A percentile compares a stretch with the other conserved stretches of the same genome.
Conservation (phyloP, 1,140 invertebrate genomes). For the Doryteuthis pealeii region DNA sequence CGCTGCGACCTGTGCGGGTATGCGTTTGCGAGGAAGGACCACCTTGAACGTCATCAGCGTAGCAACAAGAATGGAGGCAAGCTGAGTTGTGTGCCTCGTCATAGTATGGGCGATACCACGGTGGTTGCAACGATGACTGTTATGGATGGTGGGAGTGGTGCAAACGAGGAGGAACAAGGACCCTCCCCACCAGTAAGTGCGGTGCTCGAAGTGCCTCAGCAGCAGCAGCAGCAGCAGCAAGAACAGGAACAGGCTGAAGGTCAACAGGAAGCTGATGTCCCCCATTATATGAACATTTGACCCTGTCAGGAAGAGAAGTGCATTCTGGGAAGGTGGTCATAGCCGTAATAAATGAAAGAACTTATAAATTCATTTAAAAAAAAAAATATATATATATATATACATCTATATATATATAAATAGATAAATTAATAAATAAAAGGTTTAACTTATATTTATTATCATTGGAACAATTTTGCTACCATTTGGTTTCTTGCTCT, state of each 20-base stretch:
- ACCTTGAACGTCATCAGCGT: neutral
- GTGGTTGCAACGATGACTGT: neutral
- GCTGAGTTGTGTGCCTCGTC: neutral
- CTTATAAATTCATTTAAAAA: too few species aligned
- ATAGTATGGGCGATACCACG: neutral
- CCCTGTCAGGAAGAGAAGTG: neutral
- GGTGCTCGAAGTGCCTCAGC: neutral
- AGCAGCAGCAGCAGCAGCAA: neutral
- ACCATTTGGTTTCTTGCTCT: too few species aligned
- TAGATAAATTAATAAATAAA: too few species aligned
- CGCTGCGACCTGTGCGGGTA: constrained; percentile 55
- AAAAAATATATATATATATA: too few species aligned
- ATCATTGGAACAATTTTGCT: too few species aligned
- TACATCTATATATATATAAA: too few species aligned
- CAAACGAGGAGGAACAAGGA: neutral
- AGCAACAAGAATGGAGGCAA: constrained; percentile 1
- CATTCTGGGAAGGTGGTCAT: neutral
- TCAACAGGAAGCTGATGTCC: neutral
- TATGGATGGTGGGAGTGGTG: neutral
- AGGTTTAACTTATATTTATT: too few species aligned
- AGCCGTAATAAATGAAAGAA: neutral
- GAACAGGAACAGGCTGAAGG: neutral
- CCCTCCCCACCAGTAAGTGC: neutral
- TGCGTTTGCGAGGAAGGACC: constrained; percentile 41
- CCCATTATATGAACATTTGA: constrained; percentile 4